Conservation (phyloP, 1,140 invertebrate genomes). For the Ceratina japonica region DNA sequence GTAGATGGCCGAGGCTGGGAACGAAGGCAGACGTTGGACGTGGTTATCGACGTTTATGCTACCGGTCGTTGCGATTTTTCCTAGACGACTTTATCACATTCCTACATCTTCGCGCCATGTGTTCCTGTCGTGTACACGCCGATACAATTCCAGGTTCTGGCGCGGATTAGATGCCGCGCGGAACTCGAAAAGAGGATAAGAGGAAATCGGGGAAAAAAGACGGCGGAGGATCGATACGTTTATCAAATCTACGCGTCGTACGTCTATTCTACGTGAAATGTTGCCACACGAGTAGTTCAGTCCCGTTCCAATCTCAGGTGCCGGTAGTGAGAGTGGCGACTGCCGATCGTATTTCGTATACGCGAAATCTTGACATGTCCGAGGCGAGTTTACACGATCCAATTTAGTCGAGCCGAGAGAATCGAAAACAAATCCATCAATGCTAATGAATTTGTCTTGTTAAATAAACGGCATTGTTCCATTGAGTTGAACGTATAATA, state of each 20-base stretch:
- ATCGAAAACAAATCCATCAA: too few relatives aligned
- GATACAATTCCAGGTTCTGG: constrained; percentile 3
- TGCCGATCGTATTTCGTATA: constrained; percentile 1
- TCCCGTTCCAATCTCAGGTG: constrained; percentile 23
- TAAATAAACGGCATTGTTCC: too few relatives aligned
- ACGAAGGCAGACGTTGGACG: background rate
- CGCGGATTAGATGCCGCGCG: too few relatives aligned
- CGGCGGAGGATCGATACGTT: constrained; percentile 26
- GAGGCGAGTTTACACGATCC: background rate
- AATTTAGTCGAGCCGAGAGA: too few relatives aligned
- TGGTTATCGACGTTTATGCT: constrained; percentile 2
- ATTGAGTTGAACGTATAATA: too few relatives aligned
- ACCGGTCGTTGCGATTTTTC: constrained; percentile 5
- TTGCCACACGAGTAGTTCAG: constrained; percentile 27
- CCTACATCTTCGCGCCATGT: background rate
- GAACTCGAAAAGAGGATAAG: background rate
- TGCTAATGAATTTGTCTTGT: too few relatives aligned
- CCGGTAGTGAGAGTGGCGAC: constrained; percentile 43
- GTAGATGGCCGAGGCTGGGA: too few relatives aligned
- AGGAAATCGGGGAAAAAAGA: background rate
- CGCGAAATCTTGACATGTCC: constrained; percentile 38
- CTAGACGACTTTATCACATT: constrained; percentile 4
- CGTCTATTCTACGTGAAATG: constrained; percentile 41
- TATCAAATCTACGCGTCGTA: constrained; percentile 37
- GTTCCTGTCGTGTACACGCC: background rate